Conservation (phyloP, 2,888 invertebrate species). For the Latrodectus elegans region DNA sequence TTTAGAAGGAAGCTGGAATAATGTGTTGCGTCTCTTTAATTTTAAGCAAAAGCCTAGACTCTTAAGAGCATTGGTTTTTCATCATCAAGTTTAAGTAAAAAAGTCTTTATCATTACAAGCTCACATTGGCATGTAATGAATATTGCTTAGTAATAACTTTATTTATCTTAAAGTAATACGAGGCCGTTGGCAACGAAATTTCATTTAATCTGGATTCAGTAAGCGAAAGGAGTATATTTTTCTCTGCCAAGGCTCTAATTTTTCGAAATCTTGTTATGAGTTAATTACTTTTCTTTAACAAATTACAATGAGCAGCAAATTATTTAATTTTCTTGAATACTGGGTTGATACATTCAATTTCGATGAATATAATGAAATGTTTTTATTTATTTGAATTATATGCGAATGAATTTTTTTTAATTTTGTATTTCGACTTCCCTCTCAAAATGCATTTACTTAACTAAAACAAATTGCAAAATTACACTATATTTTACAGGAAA, state of each 20-base stretch:
- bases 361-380: too few species aligned
- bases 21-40: not conserved
- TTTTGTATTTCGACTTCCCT: too few species aligned
- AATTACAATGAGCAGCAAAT: slow-evolving; percentile 28
- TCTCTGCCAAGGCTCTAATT: slow-evolving; percentile 11
- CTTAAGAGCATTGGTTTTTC: slow-evolving; percentile 8
- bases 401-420: too few species aligned
- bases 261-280: slow-evolving; percentile 39
- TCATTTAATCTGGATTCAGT: slow-evolving; percentile 19
- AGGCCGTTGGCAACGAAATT: slow-evolving; percentile 10
- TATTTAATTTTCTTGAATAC: not conserved
- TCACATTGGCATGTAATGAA: slow-evolving; percentile 39
- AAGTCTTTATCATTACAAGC: slow-evolving; percentile 33
- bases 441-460: too few species aligned
- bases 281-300: slow-evolving; percentile 38
- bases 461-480: too few species aligned
- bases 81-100: not conserved
- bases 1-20: too few species aligned
- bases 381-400: too few species aligned
- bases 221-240: slow-evolving; percentile 18
- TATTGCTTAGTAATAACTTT: slow-evolving; percentile 38
- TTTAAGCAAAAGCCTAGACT: slow-evolving; percentile 1
- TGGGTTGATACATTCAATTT: too few species aligned
- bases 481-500: too few species aligned
- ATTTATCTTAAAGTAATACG: slow-evolving; percentile 30